These are phyloP conservation scores for Eristalis tenax DNA, from an alignment of 2,888 invertebrate genomes.

Conservation along the genomic window DNA sequence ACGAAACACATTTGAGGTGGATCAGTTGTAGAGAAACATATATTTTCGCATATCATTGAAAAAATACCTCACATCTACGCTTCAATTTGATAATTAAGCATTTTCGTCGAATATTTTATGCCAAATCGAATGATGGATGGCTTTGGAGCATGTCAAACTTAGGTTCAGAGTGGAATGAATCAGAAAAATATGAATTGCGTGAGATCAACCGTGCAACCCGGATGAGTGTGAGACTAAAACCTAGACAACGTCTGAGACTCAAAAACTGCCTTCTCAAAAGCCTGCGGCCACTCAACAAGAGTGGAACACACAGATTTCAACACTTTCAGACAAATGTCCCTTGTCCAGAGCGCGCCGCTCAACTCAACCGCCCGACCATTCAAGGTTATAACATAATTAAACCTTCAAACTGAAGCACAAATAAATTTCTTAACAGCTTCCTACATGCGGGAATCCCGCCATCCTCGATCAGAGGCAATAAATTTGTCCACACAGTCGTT, in stretches of 20 bases:
- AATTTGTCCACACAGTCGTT: conserved; percentile 21
- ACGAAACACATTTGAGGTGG: too few relatives aligned
- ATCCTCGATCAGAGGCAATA: not conserved
- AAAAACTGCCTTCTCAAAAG: not conserved
- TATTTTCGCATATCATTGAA: not conserved
- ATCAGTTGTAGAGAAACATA: not conserved
- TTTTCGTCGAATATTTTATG: not conserved
- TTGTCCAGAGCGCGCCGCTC: not conserved
- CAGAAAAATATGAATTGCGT: not conserved
- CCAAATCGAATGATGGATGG: not conserved
- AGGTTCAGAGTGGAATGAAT: not conserved
- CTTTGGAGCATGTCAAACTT: not conserved
- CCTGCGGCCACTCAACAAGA: not conserved
- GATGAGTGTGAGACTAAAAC: not conserved
- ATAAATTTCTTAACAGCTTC: conserved; percentile 44
- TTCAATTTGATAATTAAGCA: not conserved
- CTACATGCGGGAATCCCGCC: conserved; percentile 10
- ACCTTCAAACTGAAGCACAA: conserved; percentile 43
- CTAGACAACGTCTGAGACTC: too few relatives aligned
- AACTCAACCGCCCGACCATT: not conserved
- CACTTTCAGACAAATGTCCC: not conserved
- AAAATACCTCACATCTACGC: not conserved
- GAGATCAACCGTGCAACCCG: not conserved
- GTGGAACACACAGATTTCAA: not conserved
- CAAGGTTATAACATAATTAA: conserved; percentile 62